Evolutionary conservation across 2,888 invertebrate genomes (phyloP).

Genomic region (Troglohyphantes excavatus): DNA sequence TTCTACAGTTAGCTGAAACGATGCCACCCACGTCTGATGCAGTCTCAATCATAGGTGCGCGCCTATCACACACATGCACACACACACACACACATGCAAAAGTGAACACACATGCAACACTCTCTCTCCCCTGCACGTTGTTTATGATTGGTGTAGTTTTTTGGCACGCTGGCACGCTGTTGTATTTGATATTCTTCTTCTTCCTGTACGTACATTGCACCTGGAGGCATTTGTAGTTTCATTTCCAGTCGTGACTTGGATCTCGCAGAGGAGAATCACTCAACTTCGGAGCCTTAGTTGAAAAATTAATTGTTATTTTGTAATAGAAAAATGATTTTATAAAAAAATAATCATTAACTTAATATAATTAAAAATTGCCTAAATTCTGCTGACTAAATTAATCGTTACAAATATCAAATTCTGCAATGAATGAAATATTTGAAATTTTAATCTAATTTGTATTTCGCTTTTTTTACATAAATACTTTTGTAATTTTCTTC

Average conservation of each 20-base stretch:
- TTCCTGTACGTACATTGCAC: conserved; percentile 48
- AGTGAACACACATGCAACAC: conserved; percentile 14
- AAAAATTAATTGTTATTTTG: no score
- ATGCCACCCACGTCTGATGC: conserved; percentile 99
- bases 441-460: no score
- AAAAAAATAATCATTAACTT: no score
- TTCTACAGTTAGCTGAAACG: conserved; percentile 99
- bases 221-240: conserved; percentile 79
- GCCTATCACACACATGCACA: conserved; percentile 12
- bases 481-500: no score
- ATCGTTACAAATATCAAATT: no score
- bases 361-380: no score
- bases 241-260: conserved; percentile 71
- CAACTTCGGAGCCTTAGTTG: no score
- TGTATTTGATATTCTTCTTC: conserved; percentile 28
- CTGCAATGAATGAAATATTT: no score
- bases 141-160: conserved; percentile 77
- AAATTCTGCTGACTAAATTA: no score
- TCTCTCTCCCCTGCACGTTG: conserved; percentile 69
- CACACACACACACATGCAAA: background rate
- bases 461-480: no score
- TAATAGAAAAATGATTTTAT: no score
- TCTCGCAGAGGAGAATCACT: conserved; percentile 2
- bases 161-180: conserved; percentile 72
- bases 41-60: conserved; percentile 97